phyloP scores from a whole-genome alignment of 2,113 vertebrate species.

The Oncorhynchus nerka region DNA sequence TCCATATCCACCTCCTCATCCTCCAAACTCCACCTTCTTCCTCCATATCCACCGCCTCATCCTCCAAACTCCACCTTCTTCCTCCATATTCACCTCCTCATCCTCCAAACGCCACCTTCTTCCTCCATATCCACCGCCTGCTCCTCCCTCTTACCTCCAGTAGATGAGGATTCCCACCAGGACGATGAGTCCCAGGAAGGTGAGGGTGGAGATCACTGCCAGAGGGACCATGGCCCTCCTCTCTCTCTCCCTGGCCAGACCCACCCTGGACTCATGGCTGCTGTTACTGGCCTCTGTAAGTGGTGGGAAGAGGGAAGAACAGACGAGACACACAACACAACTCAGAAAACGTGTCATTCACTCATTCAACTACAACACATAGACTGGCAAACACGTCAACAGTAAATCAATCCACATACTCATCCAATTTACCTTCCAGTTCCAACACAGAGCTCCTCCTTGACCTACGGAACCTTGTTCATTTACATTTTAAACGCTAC shows the following conservation, averaged over 20 bases:
- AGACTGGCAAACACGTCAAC: conserved; percentile 47
- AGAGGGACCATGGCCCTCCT: conserved; percentile 89
- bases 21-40: too few species aligned
- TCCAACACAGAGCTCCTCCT: not conserved
- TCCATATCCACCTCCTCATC: too few species aligned
- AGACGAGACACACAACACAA: conserved; percentile 1
- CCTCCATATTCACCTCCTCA: too few species aligned
- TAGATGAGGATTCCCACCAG: conserved; percentile 95
- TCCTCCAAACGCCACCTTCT: too few species aligned
- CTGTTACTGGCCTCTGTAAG: conserved; percentile 93
- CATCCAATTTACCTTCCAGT: conserved; percentile 17
- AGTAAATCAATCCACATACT: conserved; percentile 30
- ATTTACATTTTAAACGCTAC: not conserved
- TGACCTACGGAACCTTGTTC: not conserved
- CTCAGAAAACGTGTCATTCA: conserved; percentile 2
- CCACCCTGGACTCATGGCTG: conserved; percentile 94
- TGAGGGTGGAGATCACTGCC: conserved; percentile 92
- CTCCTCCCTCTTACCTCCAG: conserved; percentile 84
- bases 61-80: too few species aligned
- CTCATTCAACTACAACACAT: conserved; percentile 61
- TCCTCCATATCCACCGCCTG: too few species aligned
- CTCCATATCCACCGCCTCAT: too few species aligned
- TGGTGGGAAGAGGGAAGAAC: not conserved
- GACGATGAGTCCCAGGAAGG: conserved; percentile 87
- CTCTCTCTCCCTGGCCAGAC: conserved; percentile 82